These are phyloP conservation scores for Australoheros scitulus DNA, from an alignment of 2,113 vertebrate species.

Conservation along the genomic window DNA sequence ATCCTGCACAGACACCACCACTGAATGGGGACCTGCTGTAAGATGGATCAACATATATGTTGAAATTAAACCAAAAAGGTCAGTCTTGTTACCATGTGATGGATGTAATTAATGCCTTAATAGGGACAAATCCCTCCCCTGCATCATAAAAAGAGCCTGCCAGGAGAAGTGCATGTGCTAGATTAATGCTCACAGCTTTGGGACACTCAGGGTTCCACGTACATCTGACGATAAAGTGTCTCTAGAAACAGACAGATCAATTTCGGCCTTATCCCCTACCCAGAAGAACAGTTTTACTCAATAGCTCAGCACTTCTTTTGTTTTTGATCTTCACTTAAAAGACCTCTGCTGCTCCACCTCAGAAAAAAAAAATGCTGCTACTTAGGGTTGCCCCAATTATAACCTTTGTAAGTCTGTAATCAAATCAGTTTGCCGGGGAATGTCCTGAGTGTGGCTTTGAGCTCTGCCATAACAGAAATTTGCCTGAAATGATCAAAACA, in stretches of 20 bases:
- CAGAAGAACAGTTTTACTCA: rapidly evolving
- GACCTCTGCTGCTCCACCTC: neutral
- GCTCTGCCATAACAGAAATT: neutral
- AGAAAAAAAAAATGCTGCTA: rapidly evolving
- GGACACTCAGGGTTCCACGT: rapidly evolving
- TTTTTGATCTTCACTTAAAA: neutral
- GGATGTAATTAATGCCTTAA: neutral
- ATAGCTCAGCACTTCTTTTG: rapidly evolving
- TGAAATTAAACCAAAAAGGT: neutral
- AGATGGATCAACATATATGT: neutral
- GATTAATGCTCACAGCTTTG: rapidly evolving
- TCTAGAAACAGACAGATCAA: neutral
- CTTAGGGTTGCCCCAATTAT: neutral
- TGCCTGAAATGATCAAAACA: neutral
- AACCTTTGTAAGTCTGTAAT: neutral
- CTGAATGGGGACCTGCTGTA: neutral
- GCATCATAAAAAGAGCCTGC: rapidly evolving
- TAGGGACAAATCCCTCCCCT: rapidly evolving
- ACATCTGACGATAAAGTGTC: rapidly evolving
- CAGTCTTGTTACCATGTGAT: neutral
- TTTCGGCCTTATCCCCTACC: rapidly evolving
- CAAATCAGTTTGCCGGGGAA: neutral
- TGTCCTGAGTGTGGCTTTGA: neutral
- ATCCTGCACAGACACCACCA: neutral
- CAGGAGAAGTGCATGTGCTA: rapidly evolving